These are phyloP conservation scores for Haemorhous mexicanus DNA, from an alignment of 2,113 vertebrate species.

Conservation along the genomic window DNA sequence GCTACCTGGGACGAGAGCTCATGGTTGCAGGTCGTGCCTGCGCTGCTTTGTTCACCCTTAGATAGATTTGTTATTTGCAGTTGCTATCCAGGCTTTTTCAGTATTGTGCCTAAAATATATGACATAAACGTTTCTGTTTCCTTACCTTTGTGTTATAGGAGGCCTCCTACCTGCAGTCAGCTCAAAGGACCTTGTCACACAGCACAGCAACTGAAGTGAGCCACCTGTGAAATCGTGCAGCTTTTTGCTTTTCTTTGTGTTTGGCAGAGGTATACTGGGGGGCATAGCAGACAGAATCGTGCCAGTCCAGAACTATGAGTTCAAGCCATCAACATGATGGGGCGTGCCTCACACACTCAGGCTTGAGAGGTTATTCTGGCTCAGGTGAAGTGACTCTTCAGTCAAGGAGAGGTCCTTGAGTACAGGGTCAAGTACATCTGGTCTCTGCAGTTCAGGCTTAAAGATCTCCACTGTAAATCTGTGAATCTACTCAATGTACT, in stretches of 20 bases:
- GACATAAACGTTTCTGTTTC: background rate
- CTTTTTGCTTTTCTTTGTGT: background rate
- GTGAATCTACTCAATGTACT: background rate
- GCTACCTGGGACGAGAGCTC: background rate
- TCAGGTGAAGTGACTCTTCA: background rate
- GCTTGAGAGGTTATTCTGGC: background rate
- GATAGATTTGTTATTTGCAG: background rate
- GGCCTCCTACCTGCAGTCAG: background rate
- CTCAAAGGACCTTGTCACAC: background rate
- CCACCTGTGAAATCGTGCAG: background rate
- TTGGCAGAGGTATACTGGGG: background rate
- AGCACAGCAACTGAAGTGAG: background rate
- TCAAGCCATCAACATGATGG: background rate
- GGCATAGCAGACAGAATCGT: background rate
- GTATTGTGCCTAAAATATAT: background rate
- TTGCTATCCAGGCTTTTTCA: background rate
- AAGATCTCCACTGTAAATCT: background rate
- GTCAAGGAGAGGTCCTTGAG: background rate
- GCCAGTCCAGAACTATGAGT: background rate
- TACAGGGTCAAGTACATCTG: background rate
- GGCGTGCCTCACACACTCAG: background rate
- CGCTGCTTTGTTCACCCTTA: background rate
- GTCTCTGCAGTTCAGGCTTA: background rate
- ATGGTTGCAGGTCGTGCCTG: background rate
- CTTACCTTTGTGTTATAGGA: background rate